phyloP scores from a whole-genome alignment of 2,888 invertebrate species.

The Chrysomela aeneicollis region DNA sequence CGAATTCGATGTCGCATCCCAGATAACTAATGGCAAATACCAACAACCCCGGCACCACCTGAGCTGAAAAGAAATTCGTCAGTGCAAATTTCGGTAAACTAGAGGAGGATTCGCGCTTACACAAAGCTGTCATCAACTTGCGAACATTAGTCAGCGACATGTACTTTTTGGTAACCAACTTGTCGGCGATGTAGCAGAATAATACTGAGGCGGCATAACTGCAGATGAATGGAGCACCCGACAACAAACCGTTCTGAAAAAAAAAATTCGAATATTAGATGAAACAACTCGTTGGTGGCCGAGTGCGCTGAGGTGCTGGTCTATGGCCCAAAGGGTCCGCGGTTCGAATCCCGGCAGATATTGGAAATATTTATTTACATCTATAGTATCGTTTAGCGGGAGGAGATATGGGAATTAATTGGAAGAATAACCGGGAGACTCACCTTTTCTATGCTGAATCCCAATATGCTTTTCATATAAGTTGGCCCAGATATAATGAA shows the following conservation, averaged over 20 bases:
- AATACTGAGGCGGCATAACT: conserved; percentile 75
- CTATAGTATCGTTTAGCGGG: too few species aligned
- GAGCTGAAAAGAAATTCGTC: conserved; percentile 64
- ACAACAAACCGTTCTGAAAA: conserved; percentile 71
- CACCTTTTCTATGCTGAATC: conserved; percentile 72
- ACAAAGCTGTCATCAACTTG: conserved; percentile 72
- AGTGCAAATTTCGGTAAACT: too few species aligned
- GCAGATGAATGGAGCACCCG: conserved; percentile 74
- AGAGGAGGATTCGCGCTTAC: conserved; percentile 46
- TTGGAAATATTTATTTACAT: too few species aligned
- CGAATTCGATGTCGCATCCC: conserved; percentile 67
- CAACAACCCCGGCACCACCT: conserved; percentile 73
- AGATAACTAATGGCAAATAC: conserved; percentile 71
- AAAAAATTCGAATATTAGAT: conserved; percentile 16
- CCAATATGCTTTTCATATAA: conserved; percentile 75
- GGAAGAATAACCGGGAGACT: conserved; percentile 5
- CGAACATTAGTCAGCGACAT: conserved; percentile 71
- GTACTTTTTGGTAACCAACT: conserved; percentile 66
- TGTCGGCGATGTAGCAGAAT: conserved; percentile 74
- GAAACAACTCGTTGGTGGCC: too few species aligned
- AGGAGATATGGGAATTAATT: too few species aligned
- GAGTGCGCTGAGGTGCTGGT: too few species aligned
- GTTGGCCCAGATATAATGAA: conserved; percentile 76
- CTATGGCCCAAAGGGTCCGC: too few species aligned
- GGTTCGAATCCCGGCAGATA: too few species aligned